Conservation (phyloP, 2,797 vertebrate genomes). For the Otolemur crassicaudatus region DNA sequence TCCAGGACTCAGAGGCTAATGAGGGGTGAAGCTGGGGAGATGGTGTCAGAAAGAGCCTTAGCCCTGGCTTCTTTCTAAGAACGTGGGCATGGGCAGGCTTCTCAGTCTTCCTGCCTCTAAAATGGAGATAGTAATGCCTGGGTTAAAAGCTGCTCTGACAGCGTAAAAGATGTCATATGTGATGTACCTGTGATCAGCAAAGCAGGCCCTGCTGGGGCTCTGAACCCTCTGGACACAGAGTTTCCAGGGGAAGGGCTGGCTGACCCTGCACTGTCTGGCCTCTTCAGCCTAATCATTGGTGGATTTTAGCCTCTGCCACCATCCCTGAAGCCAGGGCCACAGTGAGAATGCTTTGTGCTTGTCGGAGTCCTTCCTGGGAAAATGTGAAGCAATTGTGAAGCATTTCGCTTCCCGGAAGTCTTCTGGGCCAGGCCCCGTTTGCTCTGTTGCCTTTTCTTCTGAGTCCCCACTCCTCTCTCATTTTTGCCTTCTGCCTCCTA, state of each 20-base stretch:
- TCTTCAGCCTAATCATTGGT: background rate
- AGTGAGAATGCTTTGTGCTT: background rate
- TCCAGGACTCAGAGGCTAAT: background rate
- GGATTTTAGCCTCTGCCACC: too few species aligned
- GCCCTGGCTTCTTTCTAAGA: background rate
- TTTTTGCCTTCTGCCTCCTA: background rate
- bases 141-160: background rate
- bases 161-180: fast-evolving
- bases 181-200: background rate
- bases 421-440: background rate
- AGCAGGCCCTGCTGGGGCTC: background rate
- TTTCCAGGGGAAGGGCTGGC: fast-evolving
- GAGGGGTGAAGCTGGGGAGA: background rate
- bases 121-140: background rate
- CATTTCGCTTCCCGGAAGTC: background rate
- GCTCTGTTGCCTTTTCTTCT: background rate
- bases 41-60: background rate
- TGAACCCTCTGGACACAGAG: background rate
- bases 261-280: background rate
- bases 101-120: background rate
- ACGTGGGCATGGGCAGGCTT: background rate
- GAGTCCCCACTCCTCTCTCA: too few species aligned
- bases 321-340: background rate
- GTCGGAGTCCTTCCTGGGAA: background rate
- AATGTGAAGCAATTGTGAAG: background rate